Base-by-base conservation (phyloP, 2,888 invertebrate genomes). In the Atethmia centrago region DNA sequence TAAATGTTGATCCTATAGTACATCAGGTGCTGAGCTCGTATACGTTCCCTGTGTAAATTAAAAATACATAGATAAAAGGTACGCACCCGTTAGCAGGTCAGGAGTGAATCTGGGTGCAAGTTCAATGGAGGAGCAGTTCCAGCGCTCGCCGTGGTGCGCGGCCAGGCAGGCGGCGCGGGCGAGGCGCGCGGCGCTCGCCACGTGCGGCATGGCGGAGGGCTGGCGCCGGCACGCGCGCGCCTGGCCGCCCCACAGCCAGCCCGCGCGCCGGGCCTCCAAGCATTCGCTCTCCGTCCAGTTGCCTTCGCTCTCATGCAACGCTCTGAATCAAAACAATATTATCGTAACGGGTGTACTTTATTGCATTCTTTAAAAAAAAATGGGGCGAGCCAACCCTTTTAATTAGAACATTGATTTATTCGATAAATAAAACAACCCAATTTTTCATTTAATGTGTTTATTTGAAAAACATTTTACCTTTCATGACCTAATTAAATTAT, bases 121-220 rank as follows among this genome's bases (percentile, higher is more conserved):
- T 58, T 97, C 96, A 69, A 98, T 96, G 61, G 98, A 97, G 76
- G 98, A 98, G 94, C 98, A 98, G 94, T 98, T 98, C 98, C 98
- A 98, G 75, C 98, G 95, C 80, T 98, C 96, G 87, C 98, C 97
- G 42, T 96, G 96, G 93, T 98, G 98, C 40, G 97, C 97, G 81
- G 96, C 94, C 92, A 97, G 97, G 93, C 98, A 98, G 65, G 98
- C 97, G 79, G 97, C 94, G 67, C 97, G 96, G 9, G 98, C 97
- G 74, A 97, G 95, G 55, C 96, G 95, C 8, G 98, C 98, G 0
- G 98, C 98, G 67, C 97, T 96, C n/a, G 97, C 97, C 77, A 98
- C 97, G 89, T 97, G 97, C 67, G 97, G 97, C 98, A 98, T 98
- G 84, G 97, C 97, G 79, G 97, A 97, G 78, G 97, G 97, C 84